Base-by-base conservation (phyloP, 2,113 vertebrate species). In the Triplophysa siluroides region DNA sequence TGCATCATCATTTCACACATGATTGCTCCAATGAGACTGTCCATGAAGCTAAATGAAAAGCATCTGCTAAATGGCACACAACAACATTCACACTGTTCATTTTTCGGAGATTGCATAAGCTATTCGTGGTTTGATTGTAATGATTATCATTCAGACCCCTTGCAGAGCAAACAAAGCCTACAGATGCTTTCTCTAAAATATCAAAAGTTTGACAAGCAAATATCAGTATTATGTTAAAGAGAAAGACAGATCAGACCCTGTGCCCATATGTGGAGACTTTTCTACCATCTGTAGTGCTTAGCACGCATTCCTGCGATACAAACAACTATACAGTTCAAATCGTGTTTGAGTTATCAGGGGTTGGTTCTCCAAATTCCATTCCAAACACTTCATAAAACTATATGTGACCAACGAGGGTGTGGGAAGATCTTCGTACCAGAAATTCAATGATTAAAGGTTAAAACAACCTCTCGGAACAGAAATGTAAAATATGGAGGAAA, bases 211-310 rank as follows among this genome's bases (percentile, higher is more conserved):
- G 33, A 38, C 33, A 7, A 38, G 33, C 33, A 1, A 38, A 38
- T 29, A 29, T 29, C 29, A 29, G 29, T 29, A 38, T 38, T 6
- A 38, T 7, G 33, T 7, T 38, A 38, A 6, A 38, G 33, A 7
- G 33, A 38, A 50, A 10, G 12, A 89, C 82, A 82, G 72, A 45
- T 38, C 33, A 38, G 33, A 77, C 19, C 85, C 63, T 72, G 83
- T 90, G 90, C 92, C 90, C 90, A 93, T 88, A 82, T 92, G 90
- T 90, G 87, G 89, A 88, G 85, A 89, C 92, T 92, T 92, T 90
- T 91, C 91, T 91, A 90, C 65, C 67, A 67, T 71, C 58, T 80
- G 78, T 83, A 85, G 73, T 76, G 85, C 81, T 83, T 87, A 87
- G 87, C 67, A 50, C 80, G 65, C 62, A 81, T 66, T 74, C 76